Base-by-base conservation (phyloP, 92 coral and sea anemone genomes). In the Porites cylindrica region DNA sequence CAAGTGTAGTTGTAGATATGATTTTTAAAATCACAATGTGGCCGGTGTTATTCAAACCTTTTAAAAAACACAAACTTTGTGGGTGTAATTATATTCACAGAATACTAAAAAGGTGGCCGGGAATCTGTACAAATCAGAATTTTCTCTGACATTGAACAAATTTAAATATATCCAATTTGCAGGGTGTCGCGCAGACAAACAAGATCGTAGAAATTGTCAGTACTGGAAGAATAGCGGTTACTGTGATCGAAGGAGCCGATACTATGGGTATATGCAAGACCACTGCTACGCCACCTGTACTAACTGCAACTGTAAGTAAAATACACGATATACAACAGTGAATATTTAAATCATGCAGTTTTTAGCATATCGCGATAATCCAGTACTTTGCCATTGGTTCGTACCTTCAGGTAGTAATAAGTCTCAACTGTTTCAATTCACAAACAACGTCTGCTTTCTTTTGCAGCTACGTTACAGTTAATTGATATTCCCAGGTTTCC, bases 251-350 rank as follows among this genome's bases (percentile, higher is more conserved):
- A 1, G 29, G 4, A 68, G 72, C 32, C 3, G 2, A 68, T 68
- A 68, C 72, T 68, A 18, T 68, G 13, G 3, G 0, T 68, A 19
- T 68, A 68, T 68, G 72, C 23, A 19, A 26, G 72, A 6, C 23
- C n/a, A 68, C 72, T 68, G 72, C 72, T 68, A 68, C 50, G 72
- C 72, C 23, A 68, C 29, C 32, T 68, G 72, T 68, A 26, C 26
- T 26, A 20, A 2, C 32, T 68, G 72, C 72, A 20, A 68, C 12
- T n/a, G 72, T 68, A 2, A 68, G 32, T 68, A 68, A 68, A 68
- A 68, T 68, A 8, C 64, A 59, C 64, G 64, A 59, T 59, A 59
- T 59, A 59, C 64, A 59, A 59, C 18, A 59, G 17, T 59, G 64
- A 59, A 59, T 59, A 59, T 59, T 59, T 59, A 59, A 59, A 59